A percentile compares a stretch with the other conserved stretches of the same genome.
Conservation (phyloP, 2,113 vertebrate genomes). For the Tragulus kanchil region DNA sequence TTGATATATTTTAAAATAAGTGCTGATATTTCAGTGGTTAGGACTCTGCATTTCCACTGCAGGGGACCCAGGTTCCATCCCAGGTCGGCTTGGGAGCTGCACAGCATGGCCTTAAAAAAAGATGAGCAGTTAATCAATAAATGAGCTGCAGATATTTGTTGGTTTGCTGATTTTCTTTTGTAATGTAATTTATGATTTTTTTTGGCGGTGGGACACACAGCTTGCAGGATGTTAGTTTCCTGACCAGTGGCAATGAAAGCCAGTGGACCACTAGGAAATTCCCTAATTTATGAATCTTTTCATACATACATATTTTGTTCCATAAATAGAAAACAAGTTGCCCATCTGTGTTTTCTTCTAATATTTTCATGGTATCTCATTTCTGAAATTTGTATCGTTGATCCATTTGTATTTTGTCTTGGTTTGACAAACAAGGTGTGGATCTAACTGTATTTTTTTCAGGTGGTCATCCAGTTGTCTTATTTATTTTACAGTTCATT, state of each 20-base stretch:
- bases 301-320: neutral
- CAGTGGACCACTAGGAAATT: neutral
- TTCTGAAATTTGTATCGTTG: neutral
- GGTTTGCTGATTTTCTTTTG: neutral
- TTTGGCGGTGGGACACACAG: neutral
- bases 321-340: neutral
- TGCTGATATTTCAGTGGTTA: neutral
- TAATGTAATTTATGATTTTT: neutral
- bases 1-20: slow-evolving; percentile 23
- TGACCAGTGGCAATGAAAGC: neutral
- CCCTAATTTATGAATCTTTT: neutral
- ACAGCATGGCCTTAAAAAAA: neutral
- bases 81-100: neutral
- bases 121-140: neutral
- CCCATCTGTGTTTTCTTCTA: neutral
- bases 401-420: neutral
- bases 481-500: neutral
- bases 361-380: neutral
- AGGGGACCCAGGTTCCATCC: neutral
- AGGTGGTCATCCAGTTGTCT: neutral
- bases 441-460: neutral
- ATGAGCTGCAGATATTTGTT: neutral
- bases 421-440: neutral
- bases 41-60: neutral
- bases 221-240: neutral